Base-by-base conservation (phyloP, 1,140 invertebrate genomes). In the Onthophagus taurus region DNA sequence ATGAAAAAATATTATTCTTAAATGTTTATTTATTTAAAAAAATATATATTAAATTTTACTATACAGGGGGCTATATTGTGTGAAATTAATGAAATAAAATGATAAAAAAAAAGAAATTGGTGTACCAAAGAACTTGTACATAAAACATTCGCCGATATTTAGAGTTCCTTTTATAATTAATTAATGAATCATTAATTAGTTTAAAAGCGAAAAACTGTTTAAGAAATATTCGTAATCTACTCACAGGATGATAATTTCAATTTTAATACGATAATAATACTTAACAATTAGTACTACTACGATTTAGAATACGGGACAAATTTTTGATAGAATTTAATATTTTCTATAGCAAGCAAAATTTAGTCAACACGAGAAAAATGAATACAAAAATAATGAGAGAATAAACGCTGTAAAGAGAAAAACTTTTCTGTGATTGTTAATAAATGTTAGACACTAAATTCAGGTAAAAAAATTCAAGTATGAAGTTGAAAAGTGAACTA, bases 341-440 rank as follows among this genome's bases (percentile, higher is more conserved):
- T 42, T 42, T 42, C 18, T 31, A 43, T 33, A 43, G 30, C 34
- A 21, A 33, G 30, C 29, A 33, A 43, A 21, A 39, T 24, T 39
- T 24, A 39, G 37, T 24, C 23, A 21, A 24, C 29, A 12, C 17
- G n/a, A 39, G 11, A 13, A 37, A 21, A 37, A 13, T 26, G n/a
- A n/a, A n/a, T n/a, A n/a, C n/a, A n/a, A n/a, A n/a, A n/a, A n/a
- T n/a, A n/a, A n/a, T n/a, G n/a, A n/a, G n/a, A n/a, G n/a, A n/a
- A n/a, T n/a, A n/a, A n/a, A n/a, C n/a, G n/a, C n/a, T n/a, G n/a
- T 36, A 6, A 20, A 14, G 16, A 14, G 23, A 6, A 33, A 48
- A 48, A 45, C 47, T 51, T 51, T 51, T 55, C 54, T 55, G 54
- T 55, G 54, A 55, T 55, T 53, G 49, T 55, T 55, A 53, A 30